Base-by-base conservation (phyloP, 2,888 invertebrate genomes). In the Belgica antarctica region DNA sequence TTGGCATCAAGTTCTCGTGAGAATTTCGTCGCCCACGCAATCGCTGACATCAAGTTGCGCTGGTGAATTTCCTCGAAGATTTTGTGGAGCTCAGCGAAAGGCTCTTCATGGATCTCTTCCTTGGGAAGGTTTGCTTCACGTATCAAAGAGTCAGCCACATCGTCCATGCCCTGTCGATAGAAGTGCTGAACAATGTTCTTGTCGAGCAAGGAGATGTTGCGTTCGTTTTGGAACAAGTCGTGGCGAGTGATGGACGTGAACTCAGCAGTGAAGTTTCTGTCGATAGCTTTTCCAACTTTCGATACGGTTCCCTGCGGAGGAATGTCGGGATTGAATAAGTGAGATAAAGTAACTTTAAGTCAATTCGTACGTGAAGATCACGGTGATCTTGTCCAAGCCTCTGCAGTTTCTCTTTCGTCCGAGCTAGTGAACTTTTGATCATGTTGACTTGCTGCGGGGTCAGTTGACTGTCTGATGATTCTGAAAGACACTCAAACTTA, bases 231-330 rank as follows among this genome's bases (percentile, higher is more conserved):
- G 0, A 91, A 86, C 73, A 90, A 90, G 72, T 94, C 94, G 61
- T 86, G 84, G 41, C 92, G 87, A 71, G 92, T 90, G 0, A 94
- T 93, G 1, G 92, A 88, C 0, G 89, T 89, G 81, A 94, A 96
- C 79, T 97, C 96, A 0, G 92, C 86, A 41, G 92, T 90, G 77
- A 96, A 96, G 81, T 95, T 95, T 75, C 94, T 87, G 78, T 99
- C 98, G 74, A 99, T 93, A 0, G 94, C 90, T 82, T 97, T 98
- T 65, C 98, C 98, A 62, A 97, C 94, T 83, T 94, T 92, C 0
- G 97, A 97, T 2, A 91, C 90, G 1, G 78, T 75, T 1, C 79
- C 78, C 68, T 68, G 24, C 27, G 19, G 3, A 7, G 28, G 28
- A 62, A 59, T 24, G 22, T 7, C n/a, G n/a, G 5, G 5, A 59